Conservation (phyloP, 2,113 vertebrate species). For the Stigmatopora nigra region DNA sequence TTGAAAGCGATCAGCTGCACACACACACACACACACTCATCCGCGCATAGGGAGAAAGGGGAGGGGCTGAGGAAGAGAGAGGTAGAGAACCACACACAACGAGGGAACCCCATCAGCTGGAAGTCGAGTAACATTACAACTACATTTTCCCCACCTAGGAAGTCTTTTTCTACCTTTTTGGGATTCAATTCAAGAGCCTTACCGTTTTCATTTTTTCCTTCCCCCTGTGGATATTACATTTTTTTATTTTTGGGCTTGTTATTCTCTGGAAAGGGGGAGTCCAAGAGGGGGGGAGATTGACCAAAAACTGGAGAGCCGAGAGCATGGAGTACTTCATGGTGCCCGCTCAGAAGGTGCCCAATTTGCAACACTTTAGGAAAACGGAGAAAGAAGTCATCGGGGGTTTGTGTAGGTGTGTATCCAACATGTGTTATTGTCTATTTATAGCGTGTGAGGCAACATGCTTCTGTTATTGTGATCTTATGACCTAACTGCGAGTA, state of each 20-base stretch:
- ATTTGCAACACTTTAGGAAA: slow-evolving; percentile 94
- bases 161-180: slow-evolving; percentile 19
- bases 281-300: slow-evolving; percentile 21
- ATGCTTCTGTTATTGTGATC: slow-evolving; percentile 70
- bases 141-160: slow-evolving; percentile 46
- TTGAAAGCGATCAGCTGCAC: slow-evolving; percentile 89
- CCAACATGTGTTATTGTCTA: slow-evolving; percentile 38
- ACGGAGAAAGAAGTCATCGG: slow-evolving; percentile 97
- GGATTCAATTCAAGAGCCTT: slow-evolving; percentile 14
- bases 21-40: slow-evolving; percentile 52
- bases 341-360: slow-evolving; percentile 92
- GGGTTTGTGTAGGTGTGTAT: slow-evolving; percentile 90
- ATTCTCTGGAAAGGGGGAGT: not conserved
- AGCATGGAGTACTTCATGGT: slow-evolving; percentile 98
- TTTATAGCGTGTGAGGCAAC: slow-evolving; percentile 47
- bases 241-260: slow-evolving; percentile 11
- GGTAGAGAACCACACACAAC: slow-evolving; percentile 69
- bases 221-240: slow-evolving; percentile 20
- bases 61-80: slow-evolving; percentile 54
- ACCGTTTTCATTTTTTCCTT: slow-evolving; percentile 26
- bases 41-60: slow-evolving; percentile 66
- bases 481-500: slow-evolving; percentile 49
- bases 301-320: slow-evolving; percentile 69
- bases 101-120: slow-evolving; percentile 82
- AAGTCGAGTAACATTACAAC: slow-evolving; percentile 77